Base-by-base conservation (phyloP, 1,140 invertebrate genomes). In the Phortica variegata region DNA sequence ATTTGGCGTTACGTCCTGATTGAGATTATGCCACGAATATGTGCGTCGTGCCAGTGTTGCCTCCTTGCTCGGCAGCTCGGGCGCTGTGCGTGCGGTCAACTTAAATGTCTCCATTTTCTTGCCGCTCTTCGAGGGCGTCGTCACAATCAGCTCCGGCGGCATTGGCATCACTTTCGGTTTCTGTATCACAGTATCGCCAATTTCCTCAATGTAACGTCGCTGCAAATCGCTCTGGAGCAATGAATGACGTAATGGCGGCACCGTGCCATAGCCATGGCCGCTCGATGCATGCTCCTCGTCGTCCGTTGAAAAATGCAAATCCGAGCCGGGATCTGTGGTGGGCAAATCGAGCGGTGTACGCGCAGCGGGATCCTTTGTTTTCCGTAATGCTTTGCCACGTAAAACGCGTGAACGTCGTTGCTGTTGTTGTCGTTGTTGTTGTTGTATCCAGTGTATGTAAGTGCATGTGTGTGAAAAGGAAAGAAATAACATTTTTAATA, bases 271-370 rank as follows among this genome's bases (percentile, higher is more conserved):
- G n/a, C 52, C 44, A 6, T 56, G 2, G 54, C 55, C 4, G 23
- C 31, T 6, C 39, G 65, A 47, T 12, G 58, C 46, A 29, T 73
- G 58, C 52, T 63, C 58, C 52, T 81, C 79, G 26, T 81, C 79
- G 5, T 75, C 79, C 6, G 78, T 81, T 13, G 80, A 80, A 21
- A 73, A 79, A 37, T 76, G 77, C 45, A 81, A 58, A 55, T 82
- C 80, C n/a, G 79, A 81, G 2, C 80, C 80, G 0, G 80, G 80
- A 66, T 82, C 80, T 1, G 79, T 79, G 5, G 78, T 80, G 19
- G 79, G 80, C 43, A 81, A 58, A 47, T 81, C 80, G 49, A 82
- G 71, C 0, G 76, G 71, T 19, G 77, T 69, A 52, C 79, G 66
- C 18, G 60, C 54, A 33, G 60, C 39, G 16, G 20, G 54, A 42